Percentiles rank a stretch among this genome's conserved stretches.
Evolutionary conservation across 2,113 vertebrate genomes (phyloP).

Genomic region (Gymnarchus niloticus): DNA sequence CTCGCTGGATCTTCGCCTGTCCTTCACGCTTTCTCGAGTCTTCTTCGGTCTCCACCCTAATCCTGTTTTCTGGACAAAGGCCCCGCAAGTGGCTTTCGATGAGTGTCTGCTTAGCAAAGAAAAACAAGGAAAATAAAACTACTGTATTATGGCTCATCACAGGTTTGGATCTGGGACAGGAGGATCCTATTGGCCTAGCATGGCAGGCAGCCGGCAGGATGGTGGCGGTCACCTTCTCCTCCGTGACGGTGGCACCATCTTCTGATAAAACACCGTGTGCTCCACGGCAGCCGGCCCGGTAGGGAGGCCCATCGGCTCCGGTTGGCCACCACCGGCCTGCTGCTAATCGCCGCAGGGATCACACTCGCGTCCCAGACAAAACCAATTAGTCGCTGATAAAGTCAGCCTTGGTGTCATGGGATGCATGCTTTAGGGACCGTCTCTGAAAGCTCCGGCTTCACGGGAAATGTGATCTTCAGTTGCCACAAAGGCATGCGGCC

Average conservation of each 20-base stretch:
- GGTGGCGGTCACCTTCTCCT: neutral
- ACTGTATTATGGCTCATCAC: neutral
- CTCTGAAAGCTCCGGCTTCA: neutral
- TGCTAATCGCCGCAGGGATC: neutral
- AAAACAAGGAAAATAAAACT: too few species aligned
- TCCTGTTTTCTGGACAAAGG: neutral
- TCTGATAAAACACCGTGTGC: neutral
- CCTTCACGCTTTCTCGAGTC: neutral
- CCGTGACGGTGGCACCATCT: neutral
- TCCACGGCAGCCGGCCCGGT: neutral
- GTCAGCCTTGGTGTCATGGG: neutral
- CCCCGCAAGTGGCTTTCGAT: neutral
- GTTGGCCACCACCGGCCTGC: neutral
- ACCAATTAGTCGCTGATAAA: neutral
- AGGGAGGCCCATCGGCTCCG: neutral
- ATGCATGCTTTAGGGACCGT: neutral
- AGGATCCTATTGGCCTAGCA: neutral
- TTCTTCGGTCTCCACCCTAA: neutral
- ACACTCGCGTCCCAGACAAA: neutral
- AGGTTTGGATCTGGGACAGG: neutral
- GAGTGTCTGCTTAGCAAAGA: neutral
- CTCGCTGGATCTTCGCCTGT: neutral
- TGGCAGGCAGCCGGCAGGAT: neutral
- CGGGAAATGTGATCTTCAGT: constrained; percentile 38
- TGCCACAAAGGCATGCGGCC: constrained; percentile 35